phyloP scores from a whole-genome alignment of 1,140 invertebrate genomes.

The Chlorops oryzae region DNA sequence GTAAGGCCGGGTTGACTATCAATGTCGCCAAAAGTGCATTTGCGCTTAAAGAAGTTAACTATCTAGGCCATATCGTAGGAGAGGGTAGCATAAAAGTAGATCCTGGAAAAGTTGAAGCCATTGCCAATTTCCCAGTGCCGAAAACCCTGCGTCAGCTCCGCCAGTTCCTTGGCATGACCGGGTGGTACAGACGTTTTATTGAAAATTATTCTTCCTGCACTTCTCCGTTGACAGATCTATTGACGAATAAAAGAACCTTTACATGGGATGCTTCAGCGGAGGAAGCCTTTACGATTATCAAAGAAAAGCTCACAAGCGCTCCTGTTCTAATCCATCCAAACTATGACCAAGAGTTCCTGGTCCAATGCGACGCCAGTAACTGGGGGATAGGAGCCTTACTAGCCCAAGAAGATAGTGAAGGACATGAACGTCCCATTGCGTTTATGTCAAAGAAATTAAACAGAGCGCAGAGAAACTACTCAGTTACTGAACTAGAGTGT shows the following conservation, averaged over 20 bases:
- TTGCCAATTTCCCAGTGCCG: neutral
- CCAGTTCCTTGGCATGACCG: neutral
- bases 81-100: constrained; percentile 24
- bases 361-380: constrained; percentile 17
- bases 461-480: constrained; percentile 43
- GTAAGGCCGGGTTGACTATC: neutral
- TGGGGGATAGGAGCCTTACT: constrained; percentile 14
- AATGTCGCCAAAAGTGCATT: neutral
- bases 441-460: constrained; percentile 42
- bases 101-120: constrained; percentile 10
- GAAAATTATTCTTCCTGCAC: constrained; percentile 5
- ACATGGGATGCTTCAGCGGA: constrained; percentile 19
- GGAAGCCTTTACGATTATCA: constrained; percentile 32
- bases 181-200: constrained; percentile 1
- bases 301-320: constrained; percentile 13
- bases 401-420: constrained; percentile 10
- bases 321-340: constrained; percentile 18
- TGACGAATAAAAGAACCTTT: constrained; percentile 6
- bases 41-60: neutral
- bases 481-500: constrained; percentile 33
- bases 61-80: constrained; percentile 1
- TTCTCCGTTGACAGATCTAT: constrained; percentile 2
- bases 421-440: constrained; percentile 28
- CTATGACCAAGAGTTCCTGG: constrained; percentile 14
- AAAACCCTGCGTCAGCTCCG: neutral